phyloP scores from a whole-genome alignment of 2,797 vertebrate species.

The Poecilia wingei region DNA sequence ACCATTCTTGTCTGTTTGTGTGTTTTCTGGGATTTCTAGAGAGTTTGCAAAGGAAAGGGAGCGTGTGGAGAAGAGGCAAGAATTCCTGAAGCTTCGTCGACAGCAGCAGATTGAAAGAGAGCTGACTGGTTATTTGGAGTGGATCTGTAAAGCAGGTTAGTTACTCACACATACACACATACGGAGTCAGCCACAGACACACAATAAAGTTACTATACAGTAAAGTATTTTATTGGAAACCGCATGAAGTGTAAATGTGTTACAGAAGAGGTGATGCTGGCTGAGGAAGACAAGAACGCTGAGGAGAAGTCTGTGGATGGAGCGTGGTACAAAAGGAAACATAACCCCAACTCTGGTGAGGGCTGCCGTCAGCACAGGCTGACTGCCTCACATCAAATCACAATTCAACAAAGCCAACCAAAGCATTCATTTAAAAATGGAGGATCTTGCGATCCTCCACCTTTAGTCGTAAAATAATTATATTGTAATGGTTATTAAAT shows the following conservation, averaged over 20 bases:
- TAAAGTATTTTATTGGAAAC: not conserved
- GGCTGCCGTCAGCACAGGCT: not conserved
- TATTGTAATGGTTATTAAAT: not conserved
- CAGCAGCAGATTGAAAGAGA: conserved; percentile 97
- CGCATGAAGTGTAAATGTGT: conserved; percentile 20
- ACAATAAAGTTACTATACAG: not conserved
- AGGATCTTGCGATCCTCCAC: not conserved
- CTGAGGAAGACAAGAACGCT: conserved; percentile 94
- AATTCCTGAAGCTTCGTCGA: conserved; percentile 92
- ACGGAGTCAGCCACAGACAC: not conserved
- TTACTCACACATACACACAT: not conserved
- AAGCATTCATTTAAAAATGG: not conserved
- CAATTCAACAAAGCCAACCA: not conserved
- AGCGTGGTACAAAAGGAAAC: conserved; percentile 81
- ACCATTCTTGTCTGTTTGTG: conserved; percentile 17
- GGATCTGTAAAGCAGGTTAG: conserved; percentile 95
- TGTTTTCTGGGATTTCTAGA: conserved; percentile 41
- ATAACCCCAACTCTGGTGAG: conserved; percentile 77
- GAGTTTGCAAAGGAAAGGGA: conserved; percentile 97
- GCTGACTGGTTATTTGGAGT: conserved; percentile 95
- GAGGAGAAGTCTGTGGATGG: conserved; percentile 94
- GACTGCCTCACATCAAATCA: not conserved
- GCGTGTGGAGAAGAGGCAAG: conserved; percentile 93
- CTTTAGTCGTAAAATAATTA: not conserved
- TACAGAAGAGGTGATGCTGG: conserved; percentile 96